Conservation (phyloP, 1,140 invertebrate genomes). For the Zophobas morio region DNA sequence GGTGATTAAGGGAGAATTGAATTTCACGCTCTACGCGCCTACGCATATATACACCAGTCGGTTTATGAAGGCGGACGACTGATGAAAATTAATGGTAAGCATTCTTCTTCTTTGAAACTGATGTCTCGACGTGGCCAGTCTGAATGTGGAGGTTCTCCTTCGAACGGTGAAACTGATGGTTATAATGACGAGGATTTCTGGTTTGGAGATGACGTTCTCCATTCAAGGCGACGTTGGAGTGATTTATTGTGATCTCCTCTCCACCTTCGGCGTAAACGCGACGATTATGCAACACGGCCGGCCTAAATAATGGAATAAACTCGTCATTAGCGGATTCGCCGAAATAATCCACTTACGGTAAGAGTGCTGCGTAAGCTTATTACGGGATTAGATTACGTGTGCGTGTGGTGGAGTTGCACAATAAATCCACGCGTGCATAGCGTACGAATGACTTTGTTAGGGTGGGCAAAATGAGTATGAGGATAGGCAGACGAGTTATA, state of each 20-base stretch:
- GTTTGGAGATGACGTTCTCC: conserved; percentile 4
- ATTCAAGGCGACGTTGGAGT: conserved; percentile 1
- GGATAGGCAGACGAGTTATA: no score
- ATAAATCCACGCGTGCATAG: conserved; percentile 23
- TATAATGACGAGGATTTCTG: conserved; percentile 51
- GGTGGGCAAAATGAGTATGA: no score
- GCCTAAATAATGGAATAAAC: conserved; percentile 39
- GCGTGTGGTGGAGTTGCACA: conserved; percentile 27
- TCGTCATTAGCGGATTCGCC: conserved; percentile 32
- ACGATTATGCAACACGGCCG: conserved; percentile 30
- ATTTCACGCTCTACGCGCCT: neutral
- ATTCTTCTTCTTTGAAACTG: no score
- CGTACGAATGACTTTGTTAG: neutral
- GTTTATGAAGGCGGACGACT: conserved; percentile 50
- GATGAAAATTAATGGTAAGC: conserved; percentile 64
- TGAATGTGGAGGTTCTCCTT: conserved; percentile 51
- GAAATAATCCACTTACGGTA: conserved; percentile 35
- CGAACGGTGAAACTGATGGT: conserved; percentile 50
- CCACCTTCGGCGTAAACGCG: conserved; percentile 13
- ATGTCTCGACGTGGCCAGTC: conserved; percentile 50
- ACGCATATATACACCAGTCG: neutral
- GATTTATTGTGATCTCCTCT: conserved; percentile 24
- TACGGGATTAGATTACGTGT: conserved; percentile 26
- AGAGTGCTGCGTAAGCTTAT: conserved; percentile 27
- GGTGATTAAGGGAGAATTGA: no score